These are phyloP conservation scores for Dinomys branickii DNA, from an alignment of 2,113 vertebrate species.

Conservation along the genomic window DNA sequence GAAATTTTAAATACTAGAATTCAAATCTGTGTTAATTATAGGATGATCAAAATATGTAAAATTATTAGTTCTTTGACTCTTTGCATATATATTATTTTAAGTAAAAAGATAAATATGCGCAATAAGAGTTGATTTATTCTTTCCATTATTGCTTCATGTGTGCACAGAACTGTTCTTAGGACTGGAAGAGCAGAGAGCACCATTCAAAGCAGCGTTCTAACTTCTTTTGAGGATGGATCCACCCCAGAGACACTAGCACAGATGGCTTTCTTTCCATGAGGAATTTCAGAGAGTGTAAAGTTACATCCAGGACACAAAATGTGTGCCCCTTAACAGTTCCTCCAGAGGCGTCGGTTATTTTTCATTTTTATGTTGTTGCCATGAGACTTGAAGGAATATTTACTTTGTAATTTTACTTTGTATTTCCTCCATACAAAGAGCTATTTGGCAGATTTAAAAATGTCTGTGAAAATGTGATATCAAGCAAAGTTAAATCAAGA, in stretches of 20 bases:
- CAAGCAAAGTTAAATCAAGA: neutral
- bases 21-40: neutral
- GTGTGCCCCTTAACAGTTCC: neutral
- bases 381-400: slow-evolving; percentile 39
- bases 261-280: neutral
- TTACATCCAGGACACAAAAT: neutral
- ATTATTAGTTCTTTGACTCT: neutral
- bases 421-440: slow-evolving; percentile 54
- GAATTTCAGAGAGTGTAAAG: neutral
- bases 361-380: neutral
- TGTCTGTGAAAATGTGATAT: slow-evolving; percentile 55
- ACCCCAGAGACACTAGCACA: neutral
- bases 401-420: slow-evolving; percentile 49
- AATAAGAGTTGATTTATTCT: neutral
- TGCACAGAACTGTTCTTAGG: neutral
- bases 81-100: neutral
- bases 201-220: neutral
- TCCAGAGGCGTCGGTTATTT: neutral
- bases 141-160: neutral
- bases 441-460: slow-evolving; percentile 49
- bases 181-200: neutral
- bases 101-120: neutral
- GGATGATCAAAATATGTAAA: neutral
- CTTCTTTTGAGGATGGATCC: neutral
- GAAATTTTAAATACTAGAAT: neutral